Percentiles rank a stretch among this genome's conserved stretches.
Conservation (phyloP, 1,140 invertebrate genomes). For the Mactra quadrangularis region DNA sequence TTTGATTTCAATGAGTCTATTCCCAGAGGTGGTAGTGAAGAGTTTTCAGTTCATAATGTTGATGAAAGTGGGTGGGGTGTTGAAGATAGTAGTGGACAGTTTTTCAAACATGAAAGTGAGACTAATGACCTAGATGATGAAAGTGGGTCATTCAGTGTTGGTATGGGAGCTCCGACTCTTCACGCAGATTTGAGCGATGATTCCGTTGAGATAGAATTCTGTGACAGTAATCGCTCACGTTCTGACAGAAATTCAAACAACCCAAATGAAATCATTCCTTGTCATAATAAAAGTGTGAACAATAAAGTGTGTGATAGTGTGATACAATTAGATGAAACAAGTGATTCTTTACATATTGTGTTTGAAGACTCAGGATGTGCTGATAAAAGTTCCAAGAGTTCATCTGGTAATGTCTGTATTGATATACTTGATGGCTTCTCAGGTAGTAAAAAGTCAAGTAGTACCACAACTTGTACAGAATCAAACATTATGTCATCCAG, state of each 20-base stretch:
- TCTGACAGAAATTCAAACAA: not conserved
- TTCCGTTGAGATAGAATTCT: constrained; percentile 78
- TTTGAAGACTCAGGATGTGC: constrained; percentile 84
- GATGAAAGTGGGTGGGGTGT: constrained; percentile 30
- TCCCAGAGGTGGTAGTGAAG: constrained; percentile 66
- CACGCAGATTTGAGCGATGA: constrained; percentile 80
- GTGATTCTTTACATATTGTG: constrained; percentile 85
- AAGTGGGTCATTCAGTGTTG: constrained; percentile 74
- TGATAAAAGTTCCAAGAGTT: constrained; percentile 70
- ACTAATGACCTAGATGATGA: constrained; percentile 63
- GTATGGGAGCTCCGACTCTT: constrained; percentile 56
- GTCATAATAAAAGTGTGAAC: not conserved
- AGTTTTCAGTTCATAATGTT: constrained; percentile 69
- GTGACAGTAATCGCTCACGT: constrained; percentile 52
- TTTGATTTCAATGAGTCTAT: constrained; percentile 32
- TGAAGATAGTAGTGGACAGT: constrained; percentile 69
- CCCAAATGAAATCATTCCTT: constrained; percentile 35
- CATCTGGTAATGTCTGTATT: constrained; percentile 54
- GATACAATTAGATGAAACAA: constrained; percentile 23
- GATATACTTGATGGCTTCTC: constrained; percentile 3
- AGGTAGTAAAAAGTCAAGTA: not conserved
- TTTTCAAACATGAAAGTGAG: constrained; percentile 24
- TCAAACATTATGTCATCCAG: constrained; percentile 1
- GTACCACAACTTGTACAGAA: not conserved
- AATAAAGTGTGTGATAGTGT: not conserved